Evolutionary conservation across 1,140 invertebrate genomes (phyloP).

Genomic region (Thereuonema tuberculata): DNA sequence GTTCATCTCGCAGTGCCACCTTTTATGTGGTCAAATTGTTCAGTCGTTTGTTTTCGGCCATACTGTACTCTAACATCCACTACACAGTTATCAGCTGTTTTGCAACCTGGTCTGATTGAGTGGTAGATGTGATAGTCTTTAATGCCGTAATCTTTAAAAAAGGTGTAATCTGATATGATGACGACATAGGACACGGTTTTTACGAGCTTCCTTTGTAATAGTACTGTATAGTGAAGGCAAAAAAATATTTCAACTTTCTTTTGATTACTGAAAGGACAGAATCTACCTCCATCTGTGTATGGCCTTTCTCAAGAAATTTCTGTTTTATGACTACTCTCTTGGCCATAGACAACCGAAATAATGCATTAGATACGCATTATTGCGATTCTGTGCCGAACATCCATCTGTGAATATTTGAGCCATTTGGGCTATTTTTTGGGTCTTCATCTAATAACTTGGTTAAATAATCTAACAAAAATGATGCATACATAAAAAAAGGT

Average conservation of each 20-base stretch:
- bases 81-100: conserved; percentile 45
- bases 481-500: conserved; percentile 1
- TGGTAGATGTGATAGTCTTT: no score
- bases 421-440: no score
- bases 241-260: conserved; percentile 16
- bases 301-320: conserved; percentile 29
- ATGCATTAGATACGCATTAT: conserved; percentile 24
- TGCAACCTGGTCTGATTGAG: conserved; percentile 47
- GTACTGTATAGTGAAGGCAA: no score
- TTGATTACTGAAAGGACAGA: conserved; percentile 24
- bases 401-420: no score
- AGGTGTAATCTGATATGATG: no score
- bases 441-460: no score
- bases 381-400: conserved; percentile 28
- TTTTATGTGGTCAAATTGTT: no score
- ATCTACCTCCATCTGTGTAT: conserved; percentile 30
- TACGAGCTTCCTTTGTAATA: no score
- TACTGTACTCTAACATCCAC: no score
- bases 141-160: background rate
- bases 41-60: no score
- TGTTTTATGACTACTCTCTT: conserved; percentile 23
- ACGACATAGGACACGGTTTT: no score
- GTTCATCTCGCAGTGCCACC: no score
- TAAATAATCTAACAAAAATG: background rate
- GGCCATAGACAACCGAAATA: conserved; percentile 19